Percentiles rank a stretch among this genome's conserved stretches.
Conservation (phyloP, 2,797 vertebrate genomes). For the Periophthalmus magnuspinnatus region DNA sequence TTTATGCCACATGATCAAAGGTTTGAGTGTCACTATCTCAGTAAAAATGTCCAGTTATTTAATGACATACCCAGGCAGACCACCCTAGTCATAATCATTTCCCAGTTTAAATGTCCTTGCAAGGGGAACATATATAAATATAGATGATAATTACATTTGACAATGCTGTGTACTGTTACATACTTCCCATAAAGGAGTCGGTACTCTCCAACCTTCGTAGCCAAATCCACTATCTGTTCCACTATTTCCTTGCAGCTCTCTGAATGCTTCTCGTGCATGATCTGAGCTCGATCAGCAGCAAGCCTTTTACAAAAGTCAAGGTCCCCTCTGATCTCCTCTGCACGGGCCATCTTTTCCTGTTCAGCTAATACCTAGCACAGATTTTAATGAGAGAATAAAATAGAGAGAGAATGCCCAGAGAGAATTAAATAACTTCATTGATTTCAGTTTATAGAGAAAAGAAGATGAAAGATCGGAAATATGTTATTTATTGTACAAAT, state of each 20-base stretch:
- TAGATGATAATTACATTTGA: neutral
- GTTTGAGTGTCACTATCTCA: neutral
- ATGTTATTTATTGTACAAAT: conserved; percentile 29
- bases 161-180: conserved; percentile 51
- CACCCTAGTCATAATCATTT: neutral
- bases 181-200: conserved; percentile 85
- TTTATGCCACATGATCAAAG: too few species aligned
- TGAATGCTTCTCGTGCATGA: conserved; percentile 81
- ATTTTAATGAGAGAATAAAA: conserved; percentile 41
- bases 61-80: neutral
- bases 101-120: neutral
- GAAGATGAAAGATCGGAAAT: conserved; percentile 11
- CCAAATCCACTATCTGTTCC: conserved; percentile 86
- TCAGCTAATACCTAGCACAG: conserved; percentile 79
- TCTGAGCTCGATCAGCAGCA: conserved; percentile 77
- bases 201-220: conserved; percentile 87
- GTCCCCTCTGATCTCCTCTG: conserved; percentile 80
- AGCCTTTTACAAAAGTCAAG: conserved; percentile 76
- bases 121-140: neutral
- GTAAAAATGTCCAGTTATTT: neutral
- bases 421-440: conserved; percentile 20
- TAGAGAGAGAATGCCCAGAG: too few species aligned
- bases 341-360: conserved; percentile 79
- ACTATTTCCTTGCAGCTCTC: conserved; percentile 80
- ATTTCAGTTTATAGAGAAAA: conserved; percentile 1